Evolutionary conservation across 1,140 invertebrate species (phyloP), one percentile per base, ranked within the genome.

Genomic region (Wiebesia pumilae): DNA sequence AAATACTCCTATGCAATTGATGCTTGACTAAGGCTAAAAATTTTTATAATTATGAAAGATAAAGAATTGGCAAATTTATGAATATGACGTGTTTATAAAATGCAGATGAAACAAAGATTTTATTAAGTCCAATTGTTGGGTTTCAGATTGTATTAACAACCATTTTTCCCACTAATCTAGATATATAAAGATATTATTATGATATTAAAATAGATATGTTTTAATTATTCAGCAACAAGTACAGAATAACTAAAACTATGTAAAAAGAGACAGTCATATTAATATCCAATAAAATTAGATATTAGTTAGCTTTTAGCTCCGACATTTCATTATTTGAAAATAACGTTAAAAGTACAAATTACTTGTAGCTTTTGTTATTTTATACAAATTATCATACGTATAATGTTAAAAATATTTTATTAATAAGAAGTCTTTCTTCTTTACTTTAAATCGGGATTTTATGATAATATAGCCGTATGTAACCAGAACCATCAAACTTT

Each of bases 1-100:
- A 62, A 75, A 75, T 75, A 75, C 38, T 75, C 71, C 71, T 75
- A 43, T 75, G 40, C 38, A 75, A 75, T 75, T 75, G 38, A 75
- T 75, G 38, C 38, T 75, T 75, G 38, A 75, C 38, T 71, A 38
- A 75, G 6, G 33, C 38, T 43, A 62, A 24, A 62, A 10, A 58
- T 27, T 62, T 3, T 62, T 62, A 62, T 27, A 27, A 27, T 3
- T 10, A 62, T 62, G 14, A 62, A 62, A 54, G 2, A 54, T 54
- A 16, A 54, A 54, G 19, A 54, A 54, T 16, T 54, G 10, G 51
- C 6, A 54, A 54, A 54, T 54, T 24, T 62, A 62, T 62, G 16
- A 54, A 54, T 62, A 27, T 54, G 24, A 62, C 27, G 21, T 40
- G 3, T 71, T 21, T 38, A 40, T 24, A n/a, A n/a, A n/a, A n/a